Evolutionary conservation across 2,888 invertebrate genomes (phyloP).

Genomic region (Orthosia gracilis): DNA sequence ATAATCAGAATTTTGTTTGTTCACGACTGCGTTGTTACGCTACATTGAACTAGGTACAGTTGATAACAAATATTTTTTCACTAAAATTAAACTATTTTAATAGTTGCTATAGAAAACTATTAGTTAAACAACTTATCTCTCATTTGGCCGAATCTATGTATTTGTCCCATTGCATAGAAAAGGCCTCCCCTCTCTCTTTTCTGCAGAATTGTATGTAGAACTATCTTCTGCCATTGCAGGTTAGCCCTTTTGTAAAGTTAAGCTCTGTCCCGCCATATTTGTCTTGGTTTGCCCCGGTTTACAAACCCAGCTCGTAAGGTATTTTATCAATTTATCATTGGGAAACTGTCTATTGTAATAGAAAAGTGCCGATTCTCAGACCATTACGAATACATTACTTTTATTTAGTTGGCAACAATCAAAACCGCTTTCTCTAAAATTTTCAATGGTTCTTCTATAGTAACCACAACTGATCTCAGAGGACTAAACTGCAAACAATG

Average conservation of each 20-base stretch:
- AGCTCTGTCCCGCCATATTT: too few relatives aligned
- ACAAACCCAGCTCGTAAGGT: neutral
- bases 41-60: slow-evolving; percentile 57
- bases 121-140: too few relatives aligned
- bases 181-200: too few relatives aligned
- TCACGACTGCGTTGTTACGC: slow-evolving; percentile 53
- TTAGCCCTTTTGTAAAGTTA: too few relatives aligned
- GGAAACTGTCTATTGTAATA: slow-evolving; percentile 1
- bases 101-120: too few relatives aligned
- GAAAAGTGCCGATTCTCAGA: neutral
- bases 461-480: neutral
- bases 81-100: too few relatives aligned
- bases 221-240: too few relatives aligned
- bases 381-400: neutral
- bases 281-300: too few relatives aligned
- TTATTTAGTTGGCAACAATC: slow-evolving; percentile 4
- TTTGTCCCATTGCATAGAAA: too few relatives aligned
- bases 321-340: too few relatives aligned
- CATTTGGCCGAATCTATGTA: too few relatives aligned
- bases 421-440: neutral
- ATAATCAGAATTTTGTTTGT: slow-evolving; percentile 58
- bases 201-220: too few relatives aligned
- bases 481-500: neutral
- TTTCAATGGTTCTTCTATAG: neutral
- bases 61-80: neutral